Evolutionary conservation across 2,797 vertebrate species (phyloP).

Genomic region (Steatocranus sp.): DNA sequence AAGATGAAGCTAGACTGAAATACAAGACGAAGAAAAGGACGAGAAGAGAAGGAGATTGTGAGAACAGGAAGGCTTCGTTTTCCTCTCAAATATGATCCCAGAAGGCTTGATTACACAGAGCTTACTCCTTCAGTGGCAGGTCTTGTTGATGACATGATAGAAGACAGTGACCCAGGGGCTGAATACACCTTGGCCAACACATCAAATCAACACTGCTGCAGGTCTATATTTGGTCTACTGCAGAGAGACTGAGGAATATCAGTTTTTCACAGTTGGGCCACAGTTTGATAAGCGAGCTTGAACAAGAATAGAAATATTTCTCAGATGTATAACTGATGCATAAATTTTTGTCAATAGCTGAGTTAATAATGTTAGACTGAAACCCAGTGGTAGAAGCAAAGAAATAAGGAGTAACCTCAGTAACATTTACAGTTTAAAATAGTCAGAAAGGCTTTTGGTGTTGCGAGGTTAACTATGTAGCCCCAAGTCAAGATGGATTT

Average conservation of each 20-base stretch:
- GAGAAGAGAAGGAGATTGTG: neutral
- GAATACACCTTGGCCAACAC: slow-evolving; percentile 25
- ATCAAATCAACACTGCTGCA: slow-evolving; percentile 35
- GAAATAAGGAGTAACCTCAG: neutral
- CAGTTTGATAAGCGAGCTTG: neutral
- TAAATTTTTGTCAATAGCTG: neutral
- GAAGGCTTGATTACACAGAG: slow-evolving; percentile 45
- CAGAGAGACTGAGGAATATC: slow-evolving; percentile 1
- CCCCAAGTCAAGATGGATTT: neutral
- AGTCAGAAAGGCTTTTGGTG: neutral
- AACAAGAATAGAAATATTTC: neutral
- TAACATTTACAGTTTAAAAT: neutral
- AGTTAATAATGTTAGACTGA: slow-evolving; percentile 14
- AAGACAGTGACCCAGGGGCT: slow-evolving; percentile 40
- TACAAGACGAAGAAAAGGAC: neutral
- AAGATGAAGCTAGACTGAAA: neutral
- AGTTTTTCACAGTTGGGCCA: neutral
- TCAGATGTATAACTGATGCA: neutral
- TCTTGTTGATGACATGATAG: slow-evolving; percentile 55
- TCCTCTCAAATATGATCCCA: slow-evolving; percentile 37
- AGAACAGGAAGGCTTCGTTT: slow-evolving; percentile 15
- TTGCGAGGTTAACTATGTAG: neutral
- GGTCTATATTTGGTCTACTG: slow-evolving; percentile 32
- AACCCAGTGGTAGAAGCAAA: neutral
- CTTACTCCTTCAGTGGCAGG: slow-evolving; percentile 27